phyloP scores from a whole-genome alignment of 2,797 vertebrate species.

The Chrosomus eos region DNA sequence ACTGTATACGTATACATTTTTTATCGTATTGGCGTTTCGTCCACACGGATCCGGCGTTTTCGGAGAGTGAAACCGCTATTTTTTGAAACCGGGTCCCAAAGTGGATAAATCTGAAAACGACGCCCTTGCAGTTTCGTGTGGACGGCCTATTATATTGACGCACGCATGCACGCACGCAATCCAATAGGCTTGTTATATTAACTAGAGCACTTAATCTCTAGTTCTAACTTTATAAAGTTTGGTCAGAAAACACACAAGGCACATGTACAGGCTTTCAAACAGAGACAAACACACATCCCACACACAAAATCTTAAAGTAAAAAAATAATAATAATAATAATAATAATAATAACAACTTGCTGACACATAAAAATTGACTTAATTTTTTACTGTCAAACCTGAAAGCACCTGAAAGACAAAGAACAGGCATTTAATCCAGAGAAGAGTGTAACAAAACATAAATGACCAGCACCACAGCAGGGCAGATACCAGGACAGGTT shows the following conservation, averaged over 20 bases:
- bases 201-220: neutral
- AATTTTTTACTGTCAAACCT: neutral
- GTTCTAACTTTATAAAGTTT: neutral
- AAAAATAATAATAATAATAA: too few species aligned
- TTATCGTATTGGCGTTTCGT: too few species aligned
- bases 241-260: neutral
- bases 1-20: too few species aligned
- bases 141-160: too few species aligned
- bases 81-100: too few species aligned
- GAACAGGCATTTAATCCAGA: neutral
- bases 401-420: conserved; percentile 3
- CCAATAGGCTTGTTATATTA: neutral
- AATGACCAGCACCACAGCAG: neutral
- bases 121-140: too few species aligned
- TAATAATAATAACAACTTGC: neutral
- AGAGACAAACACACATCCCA: neutral
- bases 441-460: neutral
- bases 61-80: too few species aligned
- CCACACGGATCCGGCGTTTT: too few species aligned
- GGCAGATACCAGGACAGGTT: conserved; percentile 15
- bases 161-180: neutral
- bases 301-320: neutral
- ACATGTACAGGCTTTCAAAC: neutral
- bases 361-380: neutral
- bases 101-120: too few species aligned